Percentiles rank a stretch among this genome's conserved stretches.
Evolutionary conservation across 1,140 invertebrate genomes (phyloP).

Genomic region (Saxidomus purpurata): DNA sequence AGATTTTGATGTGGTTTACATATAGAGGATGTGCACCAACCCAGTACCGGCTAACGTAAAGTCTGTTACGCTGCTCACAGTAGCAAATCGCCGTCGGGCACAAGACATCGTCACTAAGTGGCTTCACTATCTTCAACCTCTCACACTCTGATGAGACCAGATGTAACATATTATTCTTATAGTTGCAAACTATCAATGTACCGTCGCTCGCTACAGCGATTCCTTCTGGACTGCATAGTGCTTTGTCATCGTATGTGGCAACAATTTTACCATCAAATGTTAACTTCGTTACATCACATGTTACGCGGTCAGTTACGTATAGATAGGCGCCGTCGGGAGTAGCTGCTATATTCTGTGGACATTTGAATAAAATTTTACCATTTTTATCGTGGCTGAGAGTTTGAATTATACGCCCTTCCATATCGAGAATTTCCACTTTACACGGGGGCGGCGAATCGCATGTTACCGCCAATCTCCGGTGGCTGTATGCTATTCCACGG

Average conservation of each 20-base stretch:
- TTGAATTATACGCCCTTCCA: constrained; percentile 3
- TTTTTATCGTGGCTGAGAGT: background rate
- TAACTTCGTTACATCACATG: background rate
- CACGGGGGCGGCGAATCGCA: background rate
- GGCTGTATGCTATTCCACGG: background rate
- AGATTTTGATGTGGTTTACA: background rate
- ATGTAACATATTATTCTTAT: constrained; percentile 4
- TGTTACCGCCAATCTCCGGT: background rate
- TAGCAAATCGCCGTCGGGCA: constrained; percentile 14
- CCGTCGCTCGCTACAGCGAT: background rate
- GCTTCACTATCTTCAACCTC: background rate
- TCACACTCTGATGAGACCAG: constrained; percentile 7
- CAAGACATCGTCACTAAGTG: background rate
- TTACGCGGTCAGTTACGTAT: background rate
- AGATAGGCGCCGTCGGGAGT: background rate
- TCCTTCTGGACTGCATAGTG: constrained; percentile 26
- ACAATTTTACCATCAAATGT: background rate
- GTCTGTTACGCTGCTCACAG: constrained; percentile 10
- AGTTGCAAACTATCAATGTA: constrained; percentile 17
- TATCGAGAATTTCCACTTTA: background rate
- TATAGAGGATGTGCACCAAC: constrained; percentile 9
- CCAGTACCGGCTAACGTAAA: constrained; percentile 29
- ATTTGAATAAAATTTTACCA: background rate
- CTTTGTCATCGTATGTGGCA: background rate
- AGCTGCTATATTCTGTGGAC: constrained; percentile 4